Conservation (phyloP, 2,113 vertebrate genomes). For the Actinemys pallida region DNA sequence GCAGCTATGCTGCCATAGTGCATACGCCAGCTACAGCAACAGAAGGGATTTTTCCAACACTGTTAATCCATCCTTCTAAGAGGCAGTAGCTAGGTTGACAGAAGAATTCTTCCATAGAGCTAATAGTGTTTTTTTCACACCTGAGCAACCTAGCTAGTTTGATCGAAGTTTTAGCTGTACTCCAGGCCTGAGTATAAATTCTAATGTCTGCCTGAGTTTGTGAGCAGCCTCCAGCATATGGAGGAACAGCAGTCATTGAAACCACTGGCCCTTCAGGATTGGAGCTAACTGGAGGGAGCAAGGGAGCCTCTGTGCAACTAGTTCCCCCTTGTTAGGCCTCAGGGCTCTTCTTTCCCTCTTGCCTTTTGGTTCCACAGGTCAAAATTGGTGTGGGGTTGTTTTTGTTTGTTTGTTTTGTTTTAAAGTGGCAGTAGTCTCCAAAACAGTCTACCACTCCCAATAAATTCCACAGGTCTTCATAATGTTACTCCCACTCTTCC, state of each 20-base stretch:
- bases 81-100: not conserved
- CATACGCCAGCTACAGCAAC: not conserved
- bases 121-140: not conserved
- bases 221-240: not conserved
- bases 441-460: not conserved
- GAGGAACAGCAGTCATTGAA: not conserved
- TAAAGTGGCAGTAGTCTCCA: not conserved
- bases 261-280: rapidly evolving
- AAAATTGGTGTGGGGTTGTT: no score
- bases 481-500: not conserved
- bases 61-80: not conserved
- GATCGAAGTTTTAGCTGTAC: not conserved
- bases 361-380: rapidly evolving
- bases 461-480: not conserved
- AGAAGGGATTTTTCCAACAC: not conserved
- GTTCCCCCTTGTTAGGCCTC: not conserved
- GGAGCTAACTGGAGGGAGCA: not conserved
- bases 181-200: rapidly evolving
- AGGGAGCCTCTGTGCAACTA: rapidly evolving
- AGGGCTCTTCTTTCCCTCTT: not conserved
- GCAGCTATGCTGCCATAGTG: not conserved
- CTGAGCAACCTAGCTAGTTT: not conserved
- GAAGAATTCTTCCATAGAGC: not conserved
- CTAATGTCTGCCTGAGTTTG: rapidly evolving
- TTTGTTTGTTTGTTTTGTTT: no score